Conservation (phyloP, 2,113 vertebrate species). For the Genyomyrus donnyi region DNA sequence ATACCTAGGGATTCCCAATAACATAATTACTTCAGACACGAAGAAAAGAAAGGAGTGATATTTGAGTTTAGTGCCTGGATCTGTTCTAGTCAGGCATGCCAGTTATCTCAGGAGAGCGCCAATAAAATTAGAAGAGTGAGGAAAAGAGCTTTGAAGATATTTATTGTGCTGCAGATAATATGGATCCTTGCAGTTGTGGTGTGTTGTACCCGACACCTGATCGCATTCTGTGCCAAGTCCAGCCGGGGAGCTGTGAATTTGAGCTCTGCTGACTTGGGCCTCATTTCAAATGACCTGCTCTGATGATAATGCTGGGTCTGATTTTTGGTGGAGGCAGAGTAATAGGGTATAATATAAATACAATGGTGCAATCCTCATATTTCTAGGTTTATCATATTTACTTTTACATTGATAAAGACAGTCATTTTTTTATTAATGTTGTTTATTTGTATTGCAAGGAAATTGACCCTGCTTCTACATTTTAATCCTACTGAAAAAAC, state of each 20-base stretch:
- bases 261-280: constrained; percentile 14
- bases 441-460: neutral
- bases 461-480: constrained; percentile 19
- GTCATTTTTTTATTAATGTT: neutral
- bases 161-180: constrained; percentile 25
- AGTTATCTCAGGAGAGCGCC: constrained; percentile 14
- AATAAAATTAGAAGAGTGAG: constrained; percentile 19
- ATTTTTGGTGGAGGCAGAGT: constrained; percentile 28
- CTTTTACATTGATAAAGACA: neutral
- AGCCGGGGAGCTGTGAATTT: constrained; percentile 45
- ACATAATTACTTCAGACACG: constrained; percentile 26
- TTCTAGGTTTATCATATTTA: neutral
- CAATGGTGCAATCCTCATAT: neutral
- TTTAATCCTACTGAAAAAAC: neutral
- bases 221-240: constrained; percentile 42
- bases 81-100: neutral
- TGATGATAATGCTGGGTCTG: neutral
- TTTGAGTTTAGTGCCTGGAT: neutral
- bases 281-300: neutral
- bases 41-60: neutral
- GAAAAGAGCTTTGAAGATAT: constrained; percentile 12
- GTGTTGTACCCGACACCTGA: constrained; percentile 19
- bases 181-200: constrained; percentile 31
- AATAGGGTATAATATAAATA: neutral
- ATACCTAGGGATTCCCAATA: constrained; percentile 25